phyloP scores from a whole-genome alignment of 2,113 vertebrate genomes.

The Malurus melanocephalus region DNA sequence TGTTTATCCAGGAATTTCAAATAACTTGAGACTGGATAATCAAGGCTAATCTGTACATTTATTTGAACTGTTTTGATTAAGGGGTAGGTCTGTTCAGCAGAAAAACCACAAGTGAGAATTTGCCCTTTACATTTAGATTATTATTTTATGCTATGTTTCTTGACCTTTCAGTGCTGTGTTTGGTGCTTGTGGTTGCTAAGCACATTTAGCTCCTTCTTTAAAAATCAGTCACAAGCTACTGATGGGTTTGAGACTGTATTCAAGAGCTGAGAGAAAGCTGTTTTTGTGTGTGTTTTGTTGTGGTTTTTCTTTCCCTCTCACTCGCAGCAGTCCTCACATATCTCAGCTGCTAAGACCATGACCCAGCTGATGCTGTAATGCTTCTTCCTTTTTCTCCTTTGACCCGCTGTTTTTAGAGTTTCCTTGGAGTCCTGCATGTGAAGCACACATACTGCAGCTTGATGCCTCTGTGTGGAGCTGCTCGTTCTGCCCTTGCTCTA shows the following conservation, averaged over 20 bases:
- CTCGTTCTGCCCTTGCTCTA: constrained; percentile 21
- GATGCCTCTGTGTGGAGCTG: background rate
- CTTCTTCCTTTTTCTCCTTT: constrained; percentile 39
- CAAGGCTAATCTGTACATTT: background rate
- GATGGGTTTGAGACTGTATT: background rate
- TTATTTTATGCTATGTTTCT: constrained; percentile 48
- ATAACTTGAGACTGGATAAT: background rate
- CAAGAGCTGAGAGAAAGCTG: background rate
- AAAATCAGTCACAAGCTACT: constrained; percentile 5
- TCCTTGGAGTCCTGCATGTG: constrained; percentile 7
- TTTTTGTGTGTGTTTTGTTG: background rate
- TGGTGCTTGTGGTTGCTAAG: constrained; percentile 42
- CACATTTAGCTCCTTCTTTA: constrained; percentile 19
- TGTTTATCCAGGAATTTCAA: background rate
- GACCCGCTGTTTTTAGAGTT: constrained; percentile 23
- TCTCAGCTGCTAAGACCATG: constrained; percentile 21
- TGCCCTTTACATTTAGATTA: constrained; percentile 50
- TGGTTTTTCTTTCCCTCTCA: background rate
- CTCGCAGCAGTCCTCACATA: background rate
- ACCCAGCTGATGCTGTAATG: constrained; percentile 22
- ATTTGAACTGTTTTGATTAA: constrained; percentile 28
- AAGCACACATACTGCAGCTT: background rate
- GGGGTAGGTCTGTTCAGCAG: background rate
- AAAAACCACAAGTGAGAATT: constrained; percentile 34
- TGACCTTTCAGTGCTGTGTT: constrained; percentile 47